Evolutionary conservation across 1,140 invertebrate species (phyloP), one percentile per base, ranked within the genome.

Genomic region (Episyrphus balteatus): DNA sequence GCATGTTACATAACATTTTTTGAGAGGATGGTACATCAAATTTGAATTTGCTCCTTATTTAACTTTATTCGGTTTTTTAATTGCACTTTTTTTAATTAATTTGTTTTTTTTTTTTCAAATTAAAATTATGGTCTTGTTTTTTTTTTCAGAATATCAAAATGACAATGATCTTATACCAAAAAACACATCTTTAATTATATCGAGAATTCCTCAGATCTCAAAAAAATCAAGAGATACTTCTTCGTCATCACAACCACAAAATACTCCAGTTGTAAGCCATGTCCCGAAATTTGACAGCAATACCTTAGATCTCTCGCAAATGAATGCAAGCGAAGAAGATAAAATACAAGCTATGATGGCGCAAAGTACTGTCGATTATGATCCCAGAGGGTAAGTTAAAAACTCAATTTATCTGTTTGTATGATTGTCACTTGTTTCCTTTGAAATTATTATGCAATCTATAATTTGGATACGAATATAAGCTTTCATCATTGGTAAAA

Each of bases 261-360:
- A 42, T 53, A 58, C 21, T 26, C 21, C 21, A 26, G 21, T 26
- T 3, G 21, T 26, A 5, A 26, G 21, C 21, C 0, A 54, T 13
- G 13, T 30, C 49, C 15, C 55, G 57, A 31, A 60, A 55, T 44
- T 58, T 30, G 21, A 31, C 33, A n/a, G 21, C 15, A 44, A 30
- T 13, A 50, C 69, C 59, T 81, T 88, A 40, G 92, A 97, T 76
- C 74, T 97, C 51, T 83, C 86, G 18, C 84, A 81, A 66, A 82
- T 95, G 71, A 87, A 92, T 75, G 87, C 85, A 40, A 86, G 86
- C 26, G 95, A 99, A 74, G 90, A 95, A 60, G 93, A 98, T 62
- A 97, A 97, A 73, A 94, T 99, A 58, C 83, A 85, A 64, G 91
- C 90, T 51, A 95, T 98, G 86, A 96, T 98, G 80, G 81, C 84